A percentile compares a stretch with the other conserved stretches of the same genome.
Conservation (phyloP, 2,113 vertebrate species). For the Onychostruthus taczanowskii region DNA sequence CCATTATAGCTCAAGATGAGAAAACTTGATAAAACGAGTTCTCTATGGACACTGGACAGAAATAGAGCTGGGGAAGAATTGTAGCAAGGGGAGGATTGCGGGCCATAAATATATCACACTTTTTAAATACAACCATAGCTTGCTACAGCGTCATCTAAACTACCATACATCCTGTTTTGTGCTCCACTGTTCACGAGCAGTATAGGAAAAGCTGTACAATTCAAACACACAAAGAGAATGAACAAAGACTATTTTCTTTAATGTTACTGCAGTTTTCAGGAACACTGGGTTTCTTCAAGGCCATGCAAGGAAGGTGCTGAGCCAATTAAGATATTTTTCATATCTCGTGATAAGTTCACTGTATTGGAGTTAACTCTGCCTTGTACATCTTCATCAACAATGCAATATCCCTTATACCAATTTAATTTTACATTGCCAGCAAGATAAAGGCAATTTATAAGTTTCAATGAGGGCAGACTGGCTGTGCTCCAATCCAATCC, state of each 20-base stretch:
- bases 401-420: slow-evolving; percentile 56
- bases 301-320: slow-evolving; percentile 15
- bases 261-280: slow-evolving; percentile 11
- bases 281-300: slow-evolving; percentile 29
- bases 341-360: slow-evolving; percentile 13
- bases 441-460: slow-evolving; percentile 70
- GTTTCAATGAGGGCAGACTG: slow-evolving; percentile 54
- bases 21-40: slow-evolving; percentile 30
- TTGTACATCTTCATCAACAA: slow-evolving; percentile 67
- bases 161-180: neutral
- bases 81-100: neutral
- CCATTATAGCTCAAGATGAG: slow-evolving; percentile 8
- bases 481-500: slow-evolving; percentile 56
- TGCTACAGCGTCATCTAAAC: neutral
- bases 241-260: slow-evolving; percentile 25
- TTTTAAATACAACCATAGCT: slow-evolving; percentile 15
- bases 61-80: neutral
- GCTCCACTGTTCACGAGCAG: neutral
- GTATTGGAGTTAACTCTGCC: slow-evolving; percentile 49
- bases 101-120: slow-evolving; percentile 14
- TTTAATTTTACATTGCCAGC: slow-evolving; percentile 63
- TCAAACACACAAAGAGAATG: neutral
- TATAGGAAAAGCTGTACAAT: neutral
- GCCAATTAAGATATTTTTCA: slow-evolving; percentile 59
- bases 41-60: slow-evolving; percentile 4